phyloP scores from a whole-genome alignment of 2,888 invertebrate genomes.

The Dryomyza anilis region DNA sequence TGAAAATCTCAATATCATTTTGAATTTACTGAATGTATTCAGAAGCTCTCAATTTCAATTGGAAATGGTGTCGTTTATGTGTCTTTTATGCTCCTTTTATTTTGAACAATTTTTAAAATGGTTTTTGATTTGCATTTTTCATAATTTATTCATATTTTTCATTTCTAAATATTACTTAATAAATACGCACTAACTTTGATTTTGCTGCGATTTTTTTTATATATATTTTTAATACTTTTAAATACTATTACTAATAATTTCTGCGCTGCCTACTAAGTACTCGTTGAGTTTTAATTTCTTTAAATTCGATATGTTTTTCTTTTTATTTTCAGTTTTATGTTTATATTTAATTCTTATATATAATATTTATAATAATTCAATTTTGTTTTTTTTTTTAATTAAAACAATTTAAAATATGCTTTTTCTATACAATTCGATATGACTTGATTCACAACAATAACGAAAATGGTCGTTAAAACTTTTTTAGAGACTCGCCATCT shows the following conservation, averaged over 20 bases:
- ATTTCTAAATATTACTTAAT: not conserved
- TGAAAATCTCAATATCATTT: too few species aligned
- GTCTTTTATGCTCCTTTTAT: too few species aligned
- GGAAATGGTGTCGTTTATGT: too few species aligned
- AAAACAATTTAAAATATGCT: not conserved
- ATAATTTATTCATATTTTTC: not conserved
- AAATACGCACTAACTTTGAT: constrained; percentile 25
- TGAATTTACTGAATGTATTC: too few species aligned
- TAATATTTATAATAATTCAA: not conserved
- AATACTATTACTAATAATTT: too few species aligned
- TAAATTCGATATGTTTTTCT: constrained; percentile 57
- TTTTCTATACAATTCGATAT: constrained; percentile 32
- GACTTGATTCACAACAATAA: constrained; percentile 28
- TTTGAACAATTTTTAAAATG: too few species aligned
- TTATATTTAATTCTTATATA: constrained; percentile 7
- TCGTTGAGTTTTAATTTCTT: constrained; percentile 43
- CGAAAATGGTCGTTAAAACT: too few species aligned
- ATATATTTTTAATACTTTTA: too few species aligned
- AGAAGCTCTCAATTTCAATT: too few species aligned
- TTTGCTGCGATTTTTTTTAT: constrained; percentile 27
- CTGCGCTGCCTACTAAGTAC: constrained; percentile 3
- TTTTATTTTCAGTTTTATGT: constrained; percentile 22
- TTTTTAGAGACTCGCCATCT: too few species aligned
- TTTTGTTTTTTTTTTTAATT: not conserved
- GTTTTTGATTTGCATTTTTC: too few species aligned